A percentile compares a stretch with the other conserved stretches of the same genome.
phyloP scores from a whole-genome alignment of 2,797 vertebrate species.

The Hoplostethus atlanticus region DNA sequence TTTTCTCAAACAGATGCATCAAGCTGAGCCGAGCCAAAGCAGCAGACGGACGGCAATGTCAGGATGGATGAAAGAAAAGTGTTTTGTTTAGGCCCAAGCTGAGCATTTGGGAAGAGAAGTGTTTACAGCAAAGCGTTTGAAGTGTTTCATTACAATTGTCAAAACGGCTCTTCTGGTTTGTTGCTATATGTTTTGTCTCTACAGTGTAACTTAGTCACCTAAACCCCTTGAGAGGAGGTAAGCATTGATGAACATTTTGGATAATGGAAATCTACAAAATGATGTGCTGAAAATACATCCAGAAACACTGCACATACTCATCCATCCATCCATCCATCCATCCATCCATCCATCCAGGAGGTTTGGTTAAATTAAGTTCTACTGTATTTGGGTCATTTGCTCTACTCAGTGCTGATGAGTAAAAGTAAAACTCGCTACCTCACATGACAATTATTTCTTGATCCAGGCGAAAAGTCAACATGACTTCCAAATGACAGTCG shows the following conservation, averaged over 20 bases:
- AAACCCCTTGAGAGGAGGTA: neutral
- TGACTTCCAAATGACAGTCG: too few species aligned
- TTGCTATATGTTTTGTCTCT: constrained; percentile 39
- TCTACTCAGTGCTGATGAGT: too few species aligned
- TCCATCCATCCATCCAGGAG: too few species aligned
- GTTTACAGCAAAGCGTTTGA: constrained; percentile 50
- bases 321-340: too few species aligned
- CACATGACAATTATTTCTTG: too few species aligned
- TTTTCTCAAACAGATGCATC: constrained; percentile 74
- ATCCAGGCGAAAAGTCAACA: too few species aligned
- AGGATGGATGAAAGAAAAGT: constrained; percentile 70
- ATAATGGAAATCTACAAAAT: constrained; percentile 28
- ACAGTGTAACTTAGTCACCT: constrained; percentile 37
- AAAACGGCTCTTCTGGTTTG: constrained; percentile 23
- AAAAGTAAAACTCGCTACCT: too few species aligned
- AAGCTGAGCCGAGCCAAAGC: constrained; percentile 70
- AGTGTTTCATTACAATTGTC: constrained; percentile 49
- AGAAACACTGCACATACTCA: too few species aligned
- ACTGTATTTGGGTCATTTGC: too few species aligned
- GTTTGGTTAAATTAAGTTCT: too few species aligned
- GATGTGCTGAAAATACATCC: neutral
- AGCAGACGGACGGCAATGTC: constrained; percentile 64
- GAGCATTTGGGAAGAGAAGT: constrained; percentile 52
- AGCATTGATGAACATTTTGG: constrained; percentile 1
- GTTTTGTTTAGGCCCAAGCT: constrained; percentile 69